Evolutionary conservation across 2,113 vertebrate species (phyloP), one percentile per base, ranked within the genome.

Genomic region (Aegotheles bennettii): DNA sequence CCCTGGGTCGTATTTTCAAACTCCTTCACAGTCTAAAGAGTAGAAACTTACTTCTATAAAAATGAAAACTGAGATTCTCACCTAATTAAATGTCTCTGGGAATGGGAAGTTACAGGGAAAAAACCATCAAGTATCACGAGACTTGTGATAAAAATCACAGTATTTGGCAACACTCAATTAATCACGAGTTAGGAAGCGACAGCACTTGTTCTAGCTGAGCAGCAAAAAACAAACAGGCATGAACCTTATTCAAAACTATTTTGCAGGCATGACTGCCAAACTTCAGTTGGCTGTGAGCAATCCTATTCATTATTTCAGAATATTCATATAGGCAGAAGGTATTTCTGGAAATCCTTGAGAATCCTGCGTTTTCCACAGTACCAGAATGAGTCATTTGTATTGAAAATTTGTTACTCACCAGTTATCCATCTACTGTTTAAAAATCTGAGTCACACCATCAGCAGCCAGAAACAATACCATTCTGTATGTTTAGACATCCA

Each of bases 261-360:
- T 91, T 89, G 79, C 63, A 53, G 54, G 64, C 75, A 43, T 38
- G 60, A 79, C 75, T 94, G 92, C 93, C 86, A 91, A 78, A 51
- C 64, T 94, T 68, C 83, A 87, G 45, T 61, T 96, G 90, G 63
- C 88, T 83, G 68, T 76, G 43, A 95, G 76, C 85, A 93, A 90
- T 59, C 59, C 57, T 85, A 84, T 85, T 96, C 76, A 78, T 89
- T 93, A 85, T 92, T 87, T 89, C 70, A 91, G 91, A 96, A 95
- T 92, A 95, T 94, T 94, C 95, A 89, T 69, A 86, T 48, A 90
- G 82, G 92, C 71, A 77, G 47, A 69, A 94, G 85, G 82, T 92
- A 94, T 75, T 94, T 95, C 76, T 96, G 89, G 83, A 95, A 92
- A 96, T 91, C 92, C 63, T 87, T 94, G 75, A 91, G 93, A 96